These are phyloP conservation scores for Campoletis sonorensis DNA, from an alignment of 1,140 invertebrate genomes.

Conservation along the genomic window DNA sequence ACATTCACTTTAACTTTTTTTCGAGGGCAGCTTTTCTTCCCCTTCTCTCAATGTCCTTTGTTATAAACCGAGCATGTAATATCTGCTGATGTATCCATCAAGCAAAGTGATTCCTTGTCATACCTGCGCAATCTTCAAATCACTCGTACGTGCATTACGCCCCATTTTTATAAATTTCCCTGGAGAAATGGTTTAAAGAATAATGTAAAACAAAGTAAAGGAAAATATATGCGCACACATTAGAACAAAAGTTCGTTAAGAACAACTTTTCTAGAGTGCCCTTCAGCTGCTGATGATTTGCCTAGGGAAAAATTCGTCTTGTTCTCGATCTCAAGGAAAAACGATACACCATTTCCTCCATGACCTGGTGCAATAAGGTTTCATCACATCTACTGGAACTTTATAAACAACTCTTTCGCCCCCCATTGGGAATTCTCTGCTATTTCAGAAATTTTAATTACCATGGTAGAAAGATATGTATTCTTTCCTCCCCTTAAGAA, in stretches of 20 bases:
- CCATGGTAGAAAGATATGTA: neutral
- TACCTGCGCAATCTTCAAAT: slow-evolving; percentile 1
- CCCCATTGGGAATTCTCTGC: slow-evolving; percentile 1
- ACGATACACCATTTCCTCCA: neutral
- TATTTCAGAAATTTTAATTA: slow-evolving; percentile 10
- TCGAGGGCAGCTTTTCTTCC: neutral
- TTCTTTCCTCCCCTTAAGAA: neutral
- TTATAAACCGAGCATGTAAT: neutral
- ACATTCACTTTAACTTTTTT: neutral
- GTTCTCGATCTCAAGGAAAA: neutral
- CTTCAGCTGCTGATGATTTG: neutral
- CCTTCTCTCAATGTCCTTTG: neutral
- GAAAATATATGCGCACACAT: neutral
- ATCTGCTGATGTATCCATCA: slow-evolving; percentile 13
- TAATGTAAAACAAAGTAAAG: neutral
- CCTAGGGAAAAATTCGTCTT: slow-evolving; percentile 22
- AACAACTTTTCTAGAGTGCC: slow-evolving; percentile 1
- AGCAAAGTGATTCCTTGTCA: slow-evolving; percentile 18
- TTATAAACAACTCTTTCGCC: neutral
- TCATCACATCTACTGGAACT: neutral
- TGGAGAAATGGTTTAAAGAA: neutral
- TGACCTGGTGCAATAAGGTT: neutral
- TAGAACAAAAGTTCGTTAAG: neutral
- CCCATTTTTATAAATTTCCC: slow-evolving; percentile 2
- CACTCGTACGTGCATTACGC: neutral